Percentiles rank a stretch among this genome's conserved stretches.
Conservation (phyloP, 2,113 vertebrate genomes). For the Cricetomys ansorgei region DNA sequence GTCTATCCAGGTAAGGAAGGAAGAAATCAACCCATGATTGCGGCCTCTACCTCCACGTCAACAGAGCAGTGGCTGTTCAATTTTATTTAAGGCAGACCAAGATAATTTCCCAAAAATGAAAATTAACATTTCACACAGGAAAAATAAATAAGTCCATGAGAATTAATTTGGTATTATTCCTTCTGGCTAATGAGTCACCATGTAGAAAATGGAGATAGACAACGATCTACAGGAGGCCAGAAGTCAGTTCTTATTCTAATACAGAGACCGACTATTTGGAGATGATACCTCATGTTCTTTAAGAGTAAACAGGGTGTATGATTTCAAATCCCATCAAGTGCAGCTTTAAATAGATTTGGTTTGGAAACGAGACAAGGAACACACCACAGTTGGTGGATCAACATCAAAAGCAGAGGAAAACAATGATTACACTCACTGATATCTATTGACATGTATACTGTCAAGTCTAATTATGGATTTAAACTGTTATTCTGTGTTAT, state of each 20-base stretch:
- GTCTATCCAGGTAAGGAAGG: neutral
- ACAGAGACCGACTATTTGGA: slow-evolving; percentile 66
- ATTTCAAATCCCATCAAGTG: slow-evolving; percentile 74
- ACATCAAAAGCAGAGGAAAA: slow-evolving; percentile 58
- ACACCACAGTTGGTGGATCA: slow-evolving; percentile 59
- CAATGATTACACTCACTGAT: slow-evolving; percentile 70
- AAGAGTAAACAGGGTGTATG: slow-evolving; percentile 75
- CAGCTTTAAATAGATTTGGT: slow-evolving; percentile 80
- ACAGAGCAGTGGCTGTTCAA: neutral
- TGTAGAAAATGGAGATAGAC: slow-evolving; percentile 47
- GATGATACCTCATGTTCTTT: slow-evolving; percentile 40
- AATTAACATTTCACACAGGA: slow-evolving; percentile 34
- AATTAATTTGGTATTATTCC: slow-evolving; percentile 60
- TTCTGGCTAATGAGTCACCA: slow-evolving; percentile 56
- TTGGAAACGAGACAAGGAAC: slow-evolving; percentile 74
- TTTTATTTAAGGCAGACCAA: slow-evolving; percentile 11
- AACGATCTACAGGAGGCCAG: neutral
- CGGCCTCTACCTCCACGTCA: neutral
- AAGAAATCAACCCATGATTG: neutral
- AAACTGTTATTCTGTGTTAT: slow-evolving; percentile 69
- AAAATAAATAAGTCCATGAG: slow-evolving; percentile 37
- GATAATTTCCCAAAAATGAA: slow-evolving; percentile 9
- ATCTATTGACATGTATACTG: slow-evolving; percentile 69
- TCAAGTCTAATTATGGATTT: slow-evolving; percentile 71
- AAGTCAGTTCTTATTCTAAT: slow-evolving; percentile 59